Evolutionary conservation across 2,797 vertebrate genomes (phyloP), one percentile per base, ranked within the genome.

Genomic region (Hozukius guyotensis): DNA sequence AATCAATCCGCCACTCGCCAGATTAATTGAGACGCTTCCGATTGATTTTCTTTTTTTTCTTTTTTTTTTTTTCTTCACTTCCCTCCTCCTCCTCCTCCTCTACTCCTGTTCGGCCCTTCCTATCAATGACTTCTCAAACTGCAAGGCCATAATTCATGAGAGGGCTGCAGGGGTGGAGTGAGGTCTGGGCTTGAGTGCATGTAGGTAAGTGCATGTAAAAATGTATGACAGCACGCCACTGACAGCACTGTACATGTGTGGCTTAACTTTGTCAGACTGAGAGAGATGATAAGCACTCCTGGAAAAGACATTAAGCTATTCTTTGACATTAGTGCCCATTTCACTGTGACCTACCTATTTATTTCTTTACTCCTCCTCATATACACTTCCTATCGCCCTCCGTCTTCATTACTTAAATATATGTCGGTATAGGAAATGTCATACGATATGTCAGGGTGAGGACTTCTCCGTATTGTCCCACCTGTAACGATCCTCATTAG

Each of bases 11-110:
- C 88, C 94, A 94, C 94, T 82, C 65, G 83, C 87, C 92, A 96
- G 95, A 97, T 96, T 96, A 95, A 96, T 94, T 96, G 96, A 97
- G 96, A 96, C 93, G 94, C 95, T 95, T 91, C 88, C 88, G 88
- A 95, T 96, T 92, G 95, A 96, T 97, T 96, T 95, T 92, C 76
- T 74, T 84, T 57, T 67, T 82, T 82, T 85, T 65, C 62, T 46
- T 66, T 16, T 27, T 16, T 24, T 60, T 24, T 52, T 9, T 49
- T n/a, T 32, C 68, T 70, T 70, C 78, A 63, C 80, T 75, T 63
- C 49, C 64, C 72, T 52, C 68, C 78, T 27, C 76, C 70, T 36
- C 76, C 68, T 42, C 38, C 13, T 42, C 38, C 38, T 42, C 79
- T 31, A 18, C 87, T 89, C 61, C 75, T 79, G 76, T 75, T 78